Evolutionary conservation across 2,888 invertebrate species (phyloP).

Genomic region (Tetranychus truncatus): DNA sequence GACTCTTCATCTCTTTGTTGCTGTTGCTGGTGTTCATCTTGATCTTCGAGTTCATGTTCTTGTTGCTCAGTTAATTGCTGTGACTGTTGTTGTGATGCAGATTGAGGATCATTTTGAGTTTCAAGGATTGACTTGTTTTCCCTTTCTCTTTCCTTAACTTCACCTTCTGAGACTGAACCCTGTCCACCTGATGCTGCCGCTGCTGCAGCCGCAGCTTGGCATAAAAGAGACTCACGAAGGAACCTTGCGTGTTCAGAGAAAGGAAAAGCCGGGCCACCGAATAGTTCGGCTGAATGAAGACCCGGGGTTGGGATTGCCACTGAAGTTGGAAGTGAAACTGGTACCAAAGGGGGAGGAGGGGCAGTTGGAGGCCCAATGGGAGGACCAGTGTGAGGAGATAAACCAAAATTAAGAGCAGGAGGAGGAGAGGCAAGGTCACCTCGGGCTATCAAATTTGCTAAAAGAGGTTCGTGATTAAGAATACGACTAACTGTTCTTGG

Average conservation of each 20-base stretch:
- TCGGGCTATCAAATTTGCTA: conserved; percentile 24
- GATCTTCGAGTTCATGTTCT: neutral
- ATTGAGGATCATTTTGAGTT: neutral
- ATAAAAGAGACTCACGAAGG: conserved; percentile 1
- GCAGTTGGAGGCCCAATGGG: conserved; percentile 29
- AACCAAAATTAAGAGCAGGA: conserved; percentile 27
- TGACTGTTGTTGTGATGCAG: conserved; percentile 1
- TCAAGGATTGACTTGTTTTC: neutral
- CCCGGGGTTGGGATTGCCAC: conserved; percentile 92
- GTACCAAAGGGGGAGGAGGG: conserved; percentile 59
- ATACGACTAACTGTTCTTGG: conserved; percentile 73
- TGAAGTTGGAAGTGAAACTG: conserved; percentile 72
- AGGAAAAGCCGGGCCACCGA: conserved; percentile 50
- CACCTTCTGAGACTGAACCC: neutral
- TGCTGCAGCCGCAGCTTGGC: neutral
- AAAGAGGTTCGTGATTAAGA: conserved; percentile 55
- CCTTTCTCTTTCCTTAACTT: neutral
- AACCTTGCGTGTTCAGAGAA: conserved; percentile 19
- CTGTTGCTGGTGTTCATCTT: neutral
- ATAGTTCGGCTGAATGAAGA: conserved; percentile 79
- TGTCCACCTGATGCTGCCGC: neutral
- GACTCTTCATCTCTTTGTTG: neutral
- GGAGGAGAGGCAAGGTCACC: conserved; percentile 30
- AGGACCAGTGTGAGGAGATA: neutral
- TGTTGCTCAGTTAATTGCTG: conserved; percentile 14